Evolutionary conservation across 2,797 vertebrate genomes (phyloP).

Genomic region (Triplophysa yarkandensis): DNA sequence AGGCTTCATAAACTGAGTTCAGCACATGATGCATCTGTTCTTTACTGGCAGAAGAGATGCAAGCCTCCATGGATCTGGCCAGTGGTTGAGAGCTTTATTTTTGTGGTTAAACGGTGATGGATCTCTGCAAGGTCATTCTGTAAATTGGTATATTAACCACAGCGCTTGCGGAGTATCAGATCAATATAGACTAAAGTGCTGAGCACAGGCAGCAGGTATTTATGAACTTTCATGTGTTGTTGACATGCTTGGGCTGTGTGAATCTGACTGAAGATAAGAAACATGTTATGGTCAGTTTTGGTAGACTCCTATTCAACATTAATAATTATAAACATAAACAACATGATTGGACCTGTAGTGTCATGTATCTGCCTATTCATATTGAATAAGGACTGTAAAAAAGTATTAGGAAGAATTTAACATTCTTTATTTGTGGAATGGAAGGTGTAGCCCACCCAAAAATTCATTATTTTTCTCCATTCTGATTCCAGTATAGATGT

Average conservation of each 20-base stretch:
- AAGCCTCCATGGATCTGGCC: background rate
- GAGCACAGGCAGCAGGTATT: background rate
- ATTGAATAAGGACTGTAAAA: too few species aligned
- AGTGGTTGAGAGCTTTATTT: constrained; percentile 25
- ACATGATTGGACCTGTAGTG: too few species aligned
- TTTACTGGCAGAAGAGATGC: constrained; percentile 1
- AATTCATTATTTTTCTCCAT: too few species aligned
- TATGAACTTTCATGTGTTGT: background rate
- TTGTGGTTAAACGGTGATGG: constrained; percentile 57
- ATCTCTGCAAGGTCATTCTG: constrained; percentile 64
- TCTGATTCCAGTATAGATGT: too few species aligned
- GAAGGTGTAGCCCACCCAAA: too few species aligned
- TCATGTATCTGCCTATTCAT: too few species aligned
- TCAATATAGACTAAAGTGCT: constrained; percentile 31
- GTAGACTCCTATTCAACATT: too few species aligned
- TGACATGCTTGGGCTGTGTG: background rate
- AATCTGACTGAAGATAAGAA: constrained; percentile 13
- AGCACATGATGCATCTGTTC: background rate
- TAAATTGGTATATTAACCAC: constrained; percentile 53
- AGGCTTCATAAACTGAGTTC: background rate
- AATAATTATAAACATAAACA: background rate
- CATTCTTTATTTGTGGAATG: too few species aligned
- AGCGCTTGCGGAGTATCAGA: constrained; percentile 52
- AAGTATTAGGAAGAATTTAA: too few species aligned
- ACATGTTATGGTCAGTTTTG: background rate